Evolutionary conservation across 2,888 invertebrate species (phyloP), one percentile per base, ranked within the genome.

Genomic region (Thecophora atra): DNA sequence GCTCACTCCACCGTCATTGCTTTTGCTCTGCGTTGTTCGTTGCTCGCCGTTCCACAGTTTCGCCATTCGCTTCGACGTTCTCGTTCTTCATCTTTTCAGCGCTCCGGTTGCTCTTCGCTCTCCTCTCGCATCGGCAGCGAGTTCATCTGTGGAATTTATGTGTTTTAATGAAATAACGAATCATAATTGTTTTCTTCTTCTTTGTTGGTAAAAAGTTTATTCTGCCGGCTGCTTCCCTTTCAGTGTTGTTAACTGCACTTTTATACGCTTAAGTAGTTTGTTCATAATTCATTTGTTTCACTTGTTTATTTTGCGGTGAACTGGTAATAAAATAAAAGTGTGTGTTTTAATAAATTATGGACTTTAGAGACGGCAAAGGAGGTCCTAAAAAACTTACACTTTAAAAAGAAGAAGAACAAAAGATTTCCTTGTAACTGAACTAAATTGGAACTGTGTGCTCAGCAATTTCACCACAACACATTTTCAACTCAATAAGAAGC

Each of bases 131-230:
- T 63, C 62, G n/a, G 21, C 17, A 42, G 13, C 51, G 66, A 66
- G 66, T 66, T 52, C 52, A 54, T 66, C 58, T 69, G 51, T 24
- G 70, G 70, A 62, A 70, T 70, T 58, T 63, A 52, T 70, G 62
- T 51, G 63, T 70, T 74, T 72, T 71, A 67, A 68, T 72, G 72
- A 76, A 75, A 75, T 76, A 72, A 76, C 76, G 74, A 75, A 72
- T 74, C 73, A 74, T 76, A 76, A 76, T 76, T 76, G 76, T 76
- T 75, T 74, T 75, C 72, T 70, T 75, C 72, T 70, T 69, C 72
- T 62, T 63, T 47, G 67, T 54, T 47, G 17, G 47, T 44, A 17
- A 54, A 42, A 56, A 56, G 67, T 67, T 52, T 54, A 56, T 21
- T 42, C 30, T 19, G 64, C n/a, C n/a, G n/a, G n/a, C n/a, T n/a